Conservation (phyloP, 2,797 vertebrate species). For the Lepus oiostolus region DNA sequence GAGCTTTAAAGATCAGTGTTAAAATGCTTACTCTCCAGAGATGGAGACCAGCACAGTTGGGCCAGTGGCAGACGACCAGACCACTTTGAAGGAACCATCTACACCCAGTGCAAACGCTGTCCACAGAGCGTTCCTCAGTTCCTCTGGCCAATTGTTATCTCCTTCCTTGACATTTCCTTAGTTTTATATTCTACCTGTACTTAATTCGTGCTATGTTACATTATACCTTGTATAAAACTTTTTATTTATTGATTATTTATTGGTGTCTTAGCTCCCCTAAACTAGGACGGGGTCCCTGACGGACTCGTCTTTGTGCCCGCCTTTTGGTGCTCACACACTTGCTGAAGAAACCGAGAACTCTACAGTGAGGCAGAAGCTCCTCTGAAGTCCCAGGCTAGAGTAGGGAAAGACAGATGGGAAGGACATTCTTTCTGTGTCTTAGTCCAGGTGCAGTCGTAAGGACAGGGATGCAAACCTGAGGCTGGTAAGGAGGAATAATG, state of each 20-base stretch:
- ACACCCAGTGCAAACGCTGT: background rate
- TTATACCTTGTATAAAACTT: conserved; percentile 59
- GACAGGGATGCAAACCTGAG: conserved; percentile 10
- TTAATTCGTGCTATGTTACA: conserved; percentile 55
- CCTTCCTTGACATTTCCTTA: conserved; percentile 49
- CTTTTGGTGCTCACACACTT: background rate
- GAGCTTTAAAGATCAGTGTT: conserved; percentile 48
- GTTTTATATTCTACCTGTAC: conserved; percentile 56
- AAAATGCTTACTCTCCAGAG: conserved; percentile 44
- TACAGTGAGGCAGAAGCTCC: conserved; percentile 2
- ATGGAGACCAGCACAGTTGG: background rate
- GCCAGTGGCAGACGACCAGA: background rate
- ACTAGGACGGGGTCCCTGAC: conserved; percentile 3
- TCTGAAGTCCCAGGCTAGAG: conserved; percentile 30
- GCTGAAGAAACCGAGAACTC: background rate
- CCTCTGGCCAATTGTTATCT: background rate
- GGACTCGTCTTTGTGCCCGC: conserved; percentile 13
- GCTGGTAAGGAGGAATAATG: conserved; percentile 40
- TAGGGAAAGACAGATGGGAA: conserved; percentile 8
- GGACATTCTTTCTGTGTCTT: background rate
- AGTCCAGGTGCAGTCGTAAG: conserved; percentile 31
- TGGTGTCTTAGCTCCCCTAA: conserved; percentile 48
- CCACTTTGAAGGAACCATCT: conserved; percentile 9
- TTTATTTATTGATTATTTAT: conserved; percentile 70
- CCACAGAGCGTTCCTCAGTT: conserved; percentile 10